Conservation (phyloP, 1,140 invertebrate species). For the Drosophila baimaii region DNA sequence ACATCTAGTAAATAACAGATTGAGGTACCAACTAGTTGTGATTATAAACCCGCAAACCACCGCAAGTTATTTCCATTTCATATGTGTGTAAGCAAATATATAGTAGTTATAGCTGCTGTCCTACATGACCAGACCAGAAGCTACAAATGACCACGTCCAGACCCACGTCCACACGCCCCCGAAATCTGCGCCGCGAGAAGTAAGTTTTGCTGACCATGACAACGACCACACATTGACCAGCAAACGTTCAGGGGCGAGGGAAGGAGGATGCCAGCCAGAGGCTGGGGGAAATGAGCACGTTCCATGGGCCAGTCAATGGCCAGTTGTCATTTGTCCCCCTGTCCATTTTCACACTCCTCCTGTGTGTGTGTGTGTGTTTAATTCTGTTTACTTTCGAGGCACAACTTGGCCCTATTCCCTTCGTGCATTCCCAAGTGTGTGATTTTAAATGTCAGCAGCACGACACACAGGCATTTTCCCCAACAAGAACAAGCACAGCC, state of each 20-base stretch:
- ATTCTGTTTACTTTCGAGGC: slow-evolving; percentile 77
- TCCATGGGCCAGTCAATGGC: slow-evolving; percentile 49
- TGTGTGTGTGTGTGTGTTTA: slow-evolving; percentile 53
- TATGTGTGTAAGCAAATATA: slow-evolving; percentile 67
- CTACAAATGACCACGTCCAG: slow-evolving; percentile 8
- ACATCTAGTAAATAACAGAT: too few species aligned
- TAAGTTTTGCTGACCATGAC: slow-evolving; percentile 78
- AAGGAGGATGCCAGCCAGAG: neutral
- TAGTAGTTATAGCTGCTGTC: slow-evolving; percentile 54
- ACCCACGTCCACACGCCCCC: neutral
- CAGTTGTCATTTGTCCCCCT: slow-evolving; percentile 55
- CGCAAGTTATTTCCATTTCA: slow-evolving; percentile 24
- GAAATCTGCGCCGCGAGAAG: slow-evolving; percentile 44
- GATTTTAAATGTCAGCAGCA: slow-evolving; percentile 78
- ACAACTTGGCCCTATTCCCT: slow-evolving; percentile 54
- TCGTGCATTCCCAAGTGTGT: slow-evolving; percentile 73
- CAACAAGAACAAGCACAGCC: slow-evolving; percentile 8
- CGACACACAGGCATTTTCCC: slow-evolving; percentile 27
- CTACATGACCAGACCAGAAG: neutral
- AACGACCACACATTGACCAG: slow-evolving; percentile 55
- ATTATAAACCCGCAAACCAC: too few species aligned
- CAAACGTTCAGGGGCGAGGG: slow-evolving; percentile 8
- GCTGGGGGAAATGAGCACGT: slow-evolving; percentile 43
- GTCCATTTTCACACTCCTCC: neutral
- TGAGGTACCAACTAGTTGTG: slow-evolving; percentile 22